Percentiles rank a stretch among this genome's conserved stretches.
Conservation (phyloP, 2,797 vertebrate species). For the Macrochelys suwanniensis region DNA sequence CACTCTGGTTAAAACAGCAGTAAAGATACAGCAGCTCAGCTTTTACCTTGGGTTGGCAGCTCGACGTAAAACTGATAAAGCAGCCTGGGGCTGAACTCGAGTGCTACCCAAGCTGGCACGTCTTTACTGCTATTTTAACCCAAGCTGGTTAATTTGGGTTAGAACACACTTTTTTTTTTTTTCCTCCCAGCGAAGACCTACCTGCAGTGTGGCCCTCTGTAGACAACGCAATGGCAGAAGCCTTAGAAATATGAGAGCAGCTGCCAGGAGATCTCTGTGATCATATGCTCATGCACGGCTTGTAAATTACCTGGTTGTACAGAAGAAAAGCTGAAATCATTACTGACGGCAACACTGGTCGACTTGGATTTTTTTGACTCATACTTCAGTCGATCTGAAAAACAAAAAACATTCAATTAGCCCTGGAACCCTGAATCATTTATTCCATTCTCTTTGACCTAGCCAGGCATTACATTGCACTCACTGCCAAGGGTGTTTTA, state of each 20-base stretch:
- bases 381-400: conserved; percentile 98
- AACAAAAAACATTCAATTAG: conserved; percentile 42
- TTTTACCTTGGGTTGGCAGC: not conserved
- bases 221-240: not conserved
- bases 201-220: not conserved
- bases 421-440: rapidly evolving
- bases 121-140: not conserved
- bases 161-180: too few relatives aligned
- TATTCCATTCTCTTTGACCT: not conserved
- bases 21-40: not conserved
- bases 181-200: not conserved
- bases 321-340: conserved; percentile 74
- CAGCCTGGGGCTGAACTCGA: not conserved
- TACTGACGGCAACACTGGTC: conserved; percentile 83
- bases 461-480: not conserved
- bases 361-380: conserved; percentile 96
- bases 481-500: not conserved
- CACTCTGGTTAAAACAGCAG: not conserved
- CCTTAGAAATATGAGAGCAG: not conserved
- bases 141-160: not conserved
- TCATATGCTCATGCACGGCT: rapidly evolving
- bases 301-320: conserved; percentile 78
- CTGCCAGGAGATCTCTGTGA: not conserved
- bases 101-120: not conserved
- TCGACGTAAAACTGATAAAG: not conserved